phyloP scores from a whole-genome alignment of 1,140 invertebrate genomes.

The Aphelenchoides besseyi region DNA sequence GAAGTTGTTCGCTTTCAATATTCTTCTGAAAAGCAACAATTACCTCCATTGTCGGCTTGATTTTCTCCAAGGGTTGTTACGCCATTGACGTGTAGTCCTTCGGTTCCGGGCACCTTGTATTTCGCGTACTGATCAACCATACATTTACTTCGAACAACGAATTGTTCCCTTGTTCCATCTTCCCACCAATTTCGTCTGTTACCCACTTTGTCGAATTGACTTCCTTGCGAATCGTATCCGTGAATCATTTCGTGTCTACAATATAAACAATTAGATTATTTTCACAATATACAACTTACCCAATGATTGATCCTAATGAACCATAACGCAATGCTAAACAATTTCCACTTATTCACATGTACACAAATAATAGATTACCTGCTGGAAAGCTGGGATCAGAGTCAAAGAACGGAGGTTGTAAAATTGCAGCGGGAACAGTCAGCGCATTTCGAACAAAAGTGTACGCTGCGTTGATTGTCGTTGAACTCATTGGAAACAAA shows the following conservation, averaged over 20 bases:
- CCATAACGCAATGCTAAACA: conserved; percentile 65
- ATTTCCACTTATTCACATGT: too few species aligned
- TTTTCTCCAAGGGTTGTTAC: conserved; percentile 56
- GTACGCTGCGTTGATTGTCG: conserved; percentile 16
- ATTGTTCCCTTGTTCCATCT: neutral
- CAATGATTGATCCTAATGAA: conserved; percentile 65
- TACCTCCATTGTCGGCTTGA: too few species aligned
- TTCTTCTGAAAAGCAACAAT: too few species aligned
- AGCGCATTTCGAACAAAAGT: conserved; percentile 18
- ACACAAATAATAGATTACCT: too few species aligned
- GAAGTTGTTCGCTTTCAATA: conserved; percentile 66
- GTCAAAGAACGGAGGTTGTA: conserved; percentile 24
- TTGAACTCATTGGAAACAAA: conserved; percentile 10
- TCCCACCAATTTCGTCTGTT: conserved; percentile 23
- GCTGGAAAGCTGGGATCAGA: neutral
- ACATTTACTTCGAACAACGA: conserved; percentile 66
- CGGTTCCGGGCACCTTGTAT: conserved; percentile 70
- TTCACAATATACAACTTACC: conserved; percentile 64
- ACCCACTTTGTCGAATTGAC: conserved; percentile 24
- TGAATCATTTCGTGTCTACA: conserved; percentile 8
- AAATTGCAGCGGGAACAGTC: conserved; percentile 18
- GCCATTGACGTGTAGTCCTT: conserved; percentile 56
- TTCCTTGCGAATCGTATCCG: conserved; percentile 61
- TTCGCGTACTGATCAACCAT: conserved; percentile 81
- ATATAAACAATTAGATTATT: conserved; percentile 59